Evolutionary conservation across 2,113 vertebrate species (phyloP).

Genomic region (Manacus vitellinus): DNA sequence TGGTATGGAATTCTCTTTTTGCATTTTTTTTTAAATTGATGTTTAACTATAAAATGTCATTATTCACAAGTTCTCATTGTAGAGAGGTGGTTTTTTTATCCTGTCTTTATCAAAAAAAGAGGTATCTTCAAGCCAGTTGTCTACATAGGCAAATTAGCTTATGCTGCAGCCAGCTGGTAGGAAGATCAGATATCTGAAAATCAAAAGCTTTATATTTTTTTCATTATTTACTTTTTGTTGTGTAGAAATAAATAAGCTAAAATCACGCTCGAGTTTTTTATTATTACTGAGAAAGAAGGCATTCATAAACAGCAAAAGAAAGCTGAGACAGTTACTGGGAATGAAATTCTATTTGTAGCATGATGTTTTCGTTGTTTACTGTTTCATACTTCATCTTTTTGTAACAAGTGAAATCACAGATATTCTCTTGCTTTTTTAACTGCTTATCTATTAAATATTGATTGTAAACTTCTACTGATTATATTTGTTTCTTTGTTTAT

Average conservation of each 20-base stretch:
- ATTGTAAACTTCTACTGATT: neutral
- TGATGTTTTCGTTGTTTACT: neutral
- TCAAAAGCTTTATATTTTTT: constrained; percentile 6
- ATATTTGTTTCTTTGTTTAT: neutral
- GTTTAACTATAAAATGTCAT: constrained; percentile 43
- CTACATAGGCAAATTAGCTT: constrained; percentile 11
- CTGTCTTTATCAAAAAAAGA: constrained; percentile 27
- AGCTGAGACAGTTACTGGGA: neutral
- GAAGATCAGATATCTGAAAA: neutral
- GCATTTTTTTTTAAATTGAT: constrained; percentile 43
- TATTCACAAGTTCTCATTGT: constrained; percentile 46
- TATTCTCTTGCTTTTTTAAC: neutral
- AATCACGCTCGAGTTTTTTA: neutral
- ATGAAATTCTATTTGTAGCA: neutral
- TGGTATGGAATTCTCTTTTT: constrained; percentile 77
- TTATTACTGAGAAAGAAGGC: neutral
- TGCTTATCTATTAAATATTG: neutral
- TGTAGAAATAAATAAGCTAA: constrained; percentile 23
- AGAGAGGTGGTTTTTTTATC: neutral
- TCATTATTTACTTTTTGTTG: neutral
- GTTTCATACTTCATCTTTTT: neutral
- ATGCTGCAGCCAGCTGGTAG: neutral
- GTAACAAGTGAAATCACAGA: neutral
- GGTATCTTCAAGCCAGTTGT: constrained; percentile 41
- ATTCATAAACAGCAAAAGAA: neutral